Conservation (phyloP, 1,140 invertebrate genomes). For the Drosophila rufa region DNA sequence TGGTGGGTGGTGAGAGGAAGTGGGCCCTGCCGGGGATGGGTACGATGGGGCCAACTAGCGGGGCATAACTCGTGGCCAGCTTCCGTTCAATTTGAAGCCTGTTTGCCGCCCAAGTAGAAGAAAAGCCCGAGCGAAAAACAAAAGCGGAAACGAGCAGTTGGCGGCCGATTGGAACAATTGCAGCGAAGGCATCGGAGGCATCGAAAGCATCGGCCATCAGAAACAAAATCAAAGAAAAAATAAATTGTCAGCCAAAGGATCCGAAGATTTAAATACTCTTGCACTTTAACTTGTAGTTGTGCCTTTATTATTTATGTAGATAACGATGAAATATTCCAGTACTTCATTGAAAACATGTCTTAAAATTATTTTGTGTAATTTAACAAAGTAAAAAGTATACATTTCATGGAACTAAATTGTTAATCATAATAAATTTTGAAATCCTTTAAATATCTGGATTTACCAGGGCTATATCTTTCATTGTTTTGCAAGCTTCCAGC, state of each 20-base stretch:
- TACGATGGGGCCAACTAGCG: slow-evolving; percentile 36
- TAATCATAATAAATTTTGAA: no score
- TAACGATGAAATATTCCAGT: no score
- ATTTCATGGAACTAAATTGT: no score
- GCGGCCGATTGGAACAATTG: slow-evolving; percentile 80
- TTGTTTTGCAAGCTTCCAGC: not conserved
- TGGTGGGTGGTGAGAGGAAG: slow-evolving; percentile 13
- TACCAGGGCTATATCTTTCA: not conserved
- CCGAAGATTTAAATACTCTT: not conserved
- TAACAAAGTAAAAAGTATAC: no score
- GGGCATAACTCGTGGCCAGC: slow-evolving; percentile 74
- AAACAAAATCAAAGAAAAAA: slow-evolving; percentile 8
- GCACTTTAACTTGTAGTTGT: not conserved
- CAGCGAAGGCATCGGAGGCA: slow-evolving; percentile 49
- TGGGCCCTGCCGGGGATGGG: slow-evolving; percentile 24
- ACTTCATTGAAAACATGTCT: no score
- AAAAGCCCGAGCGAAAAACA: slow-evolving; percentile 68
- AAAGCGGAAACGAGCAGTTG: slow-evolving; percentile 80
- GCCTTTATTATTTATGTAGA: not conserved
- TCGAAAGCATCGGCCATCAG: slow-evolving; percentile 36
- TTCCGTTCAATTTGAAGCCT: slow-evolving; percentile 83
- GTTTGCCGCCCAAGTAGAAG: slow-evolving; percentile 76
- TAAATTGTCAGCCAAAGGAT: not conserved
- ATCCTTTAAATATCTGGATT: no score
- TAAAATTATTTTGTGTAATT: no score